Evolutionary conservation across 2,113 vertebrate genomes (phyloP), one percentile per base, ranked within the genome.

Genomic region (Bos taurus): DNA sequence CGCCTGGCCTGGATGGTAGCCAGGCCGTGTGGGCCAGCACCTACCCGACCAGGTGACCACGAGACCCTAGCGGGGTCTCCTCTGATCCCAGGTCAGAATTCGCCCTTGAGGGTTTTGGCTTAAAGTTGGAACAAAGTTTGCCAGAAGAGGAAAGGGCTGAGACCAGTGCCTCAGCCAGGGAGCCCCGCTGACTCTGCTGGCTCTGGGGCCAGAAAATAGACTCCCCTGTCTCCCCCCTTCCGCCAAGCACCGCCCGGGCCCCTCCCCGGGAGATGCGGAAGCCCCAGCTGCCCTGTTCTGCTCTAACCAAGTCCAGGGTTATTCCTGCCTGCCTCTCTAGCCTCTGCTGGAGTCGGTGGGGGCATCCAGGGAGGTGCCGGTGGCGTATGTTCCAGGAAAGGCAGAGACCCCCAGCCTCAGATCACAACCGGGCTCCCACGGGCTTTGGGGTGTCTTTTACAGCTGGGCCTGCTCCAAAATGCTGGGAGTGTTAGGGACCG

Each of bases 261-360:
- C 43, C 90, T 59, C 40, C 54, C 71, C 14, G 2, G 83, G 23
- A 12, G 2, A 26, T 25, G 30, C 36, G 14, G 11, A 50, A 2
- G 26, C 52, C 36, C 8, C 17, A 54, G 74, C 9, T 54, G 71
- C 40, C 2, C 7, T 30, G 43, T 81, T 86, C 43, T 28, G 82
- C 57, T 30, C 17, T 7, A 46, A 11, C 67, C 28, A 5, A 56
- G 7, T 28, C 40, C 9, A 5, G 77, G 52, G 8, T 16, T 1
- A 15, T 17, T 40, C 48, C 2, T 46, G 26, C 59, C 81, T 52
- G 85, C 46, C 36, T 7, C 15, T 48, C 19, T 48, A 1, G 14
- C 40, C 43, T 52, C 6, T 19, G 10, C 48, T 0, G 7, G 6
- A 52, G 67, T 12, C 17, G 1, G 9, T 21, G 6, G 23, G 0